Conservation (phyloP, 2,797 vertebrate genomes). For the Ambastaia sidthimunki region DNA sequence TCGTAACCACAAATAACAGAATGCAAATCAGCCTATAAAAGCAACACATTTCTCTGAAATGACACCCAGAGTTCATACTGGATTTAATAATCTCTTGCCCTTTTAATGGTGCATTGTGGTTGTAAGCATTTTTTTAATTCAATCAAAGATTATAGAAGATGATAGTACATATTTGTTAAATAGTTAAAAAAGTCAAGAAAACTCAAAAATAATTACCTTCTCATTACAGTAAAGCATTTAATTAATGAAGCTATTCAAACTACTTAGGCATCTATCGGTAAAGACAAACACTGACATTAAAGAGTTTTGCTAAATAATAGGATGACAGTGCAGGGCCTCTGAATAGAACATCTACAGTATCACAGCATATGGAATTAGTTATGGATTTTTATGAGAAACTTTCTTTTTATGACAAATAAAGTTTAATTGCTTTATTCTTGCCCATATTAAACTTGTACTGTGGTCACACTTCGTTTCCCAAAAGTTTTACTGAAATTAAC, state of each 20-base stretch:
- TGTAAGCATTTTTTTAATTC: neutral
- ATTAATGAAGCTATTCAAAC: neutral
- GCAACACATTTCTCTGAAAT: constrained; percentile 15
- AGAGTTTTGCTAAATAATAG: neutral
- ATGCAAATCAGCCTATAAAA: constrained; percentile 16
- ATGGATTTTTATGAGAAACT: neutral
- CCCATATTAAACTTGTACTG: neutral
- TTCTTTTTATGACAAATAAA: neutral
- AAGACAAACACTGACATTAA: too few relatives aligned
- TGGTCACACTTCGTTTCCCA: constrained; percentile 31
- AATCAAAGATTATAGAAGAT: neutral
- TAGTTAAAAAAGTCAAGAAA: neutral
- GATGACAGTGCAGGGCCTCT: neutral
- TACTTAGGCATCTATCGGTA: too few relatives aligned
- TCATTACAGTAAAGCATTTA: neutral
- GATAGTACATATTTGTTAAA: neutral
- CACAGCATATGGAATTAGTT: neutral
- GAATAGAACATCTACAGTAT: neutral
- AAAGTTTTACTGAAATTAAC: constrained; percentile 25
- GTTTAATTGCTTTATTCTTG: constrained; percentile 15
- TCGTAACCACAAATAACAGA: constrained; percentile 17
- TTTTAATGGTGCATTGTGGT: neutral
- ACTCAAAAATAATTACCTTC: neutral
- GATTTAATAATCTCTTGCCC: constrained; percentile 6
- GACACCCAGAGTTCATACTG: neutral